Evolutionary conservation across 2,888 invertebrate genomes (phyloP).

Genomic region (Lasius fuliginosus): DNA sequence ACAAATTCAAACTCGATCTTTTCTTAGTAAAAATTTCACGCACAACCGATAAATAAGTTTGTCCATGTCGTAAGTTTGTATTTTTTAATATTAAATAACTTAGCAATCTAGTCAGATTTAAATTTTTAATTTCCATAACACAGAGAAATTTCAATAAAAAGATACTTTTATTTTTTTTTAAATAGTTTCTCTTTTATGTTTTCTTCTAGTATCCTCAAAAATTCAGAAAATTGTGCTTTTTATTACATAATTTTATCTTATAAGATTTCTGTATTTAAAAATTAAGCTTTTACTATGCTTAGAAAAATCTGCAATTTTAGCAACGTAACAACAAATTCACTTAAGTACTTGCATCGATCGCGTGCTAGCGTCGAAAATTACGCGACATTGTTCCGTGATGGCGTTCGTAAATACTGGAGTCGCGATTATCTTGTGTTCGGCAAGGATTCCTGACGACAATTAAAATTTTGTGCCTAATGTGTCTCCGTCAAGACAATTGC

Average conservation of each 20-base stretch:
- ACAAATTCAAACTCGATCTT: background rate
- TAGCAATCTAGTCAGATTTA: background rate
- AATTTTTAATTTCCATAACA: background rate
- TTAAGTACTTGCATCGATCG: constrained; percentile 33
- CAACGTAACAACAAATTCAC: constrained; percentile 33
- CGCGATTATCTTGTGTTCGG: constrained; percentile 30
- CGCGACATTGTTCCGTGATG: constrained; percentile 28
- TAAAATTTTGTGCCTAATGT: constrained; percentile 34
- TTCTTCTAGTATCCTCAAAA: background rate
- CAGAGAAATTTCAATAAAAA: background rate
- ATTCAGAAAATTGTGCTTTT: background rate
- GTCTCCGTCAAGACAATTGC: constrained; percentile 3
- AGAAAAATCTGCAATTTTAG: constrained; percentile 23
- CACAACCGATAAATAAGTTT: too few relatives aligned
- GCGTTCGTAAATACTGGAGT: constrained; percentile 31
- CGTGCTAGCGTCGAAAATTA: constrained; percentile 28
- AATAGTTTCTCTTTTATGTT: background rate
- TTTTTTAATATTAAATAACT: background rate
- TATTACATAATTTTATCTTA: background rate
- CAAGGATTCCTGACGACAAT: constrained; percentile 8
- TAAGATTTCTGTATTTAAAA: constrained; percentile 7
- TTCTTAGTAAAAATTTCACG: background rate
- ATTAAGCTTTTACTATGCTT: constrained; percentile 20
- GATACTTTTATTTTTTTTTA: background rate
- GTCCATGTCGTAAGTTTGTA: background rate